phyloP scores from a whole-genome alignment of 2,888 invertebrate genomes.

The Entomobrya proxima region DNA sequence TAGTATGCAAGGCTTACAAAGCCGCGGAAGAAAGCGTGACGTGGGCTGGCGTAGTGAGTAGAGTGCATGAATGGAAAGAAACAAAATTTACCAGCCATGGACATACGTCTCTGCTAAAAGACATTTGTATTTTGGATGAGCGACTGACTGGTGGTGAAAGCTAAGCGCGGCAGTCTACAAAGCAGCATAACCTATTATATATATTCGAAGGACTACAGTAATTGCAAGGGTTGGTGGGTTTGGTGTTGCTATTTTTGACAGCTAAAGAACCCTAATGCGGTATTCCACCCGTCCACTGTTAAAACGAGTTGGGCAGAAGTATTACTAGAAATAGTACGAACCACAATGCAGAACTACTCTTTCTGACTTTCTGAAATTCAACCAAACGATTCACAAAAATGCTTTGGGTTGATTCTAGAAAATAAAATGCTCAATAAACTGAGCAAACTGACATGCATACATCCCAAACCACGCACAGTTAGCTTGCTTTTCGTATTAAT shows the following conservation, averaged over 20 bases:
- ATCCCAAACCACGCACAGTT: no score
- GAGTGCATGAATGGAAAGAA: not conserved
- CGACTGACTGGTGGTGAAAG: constrained; percentile 5
- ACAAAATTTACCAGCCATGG: not conserved
- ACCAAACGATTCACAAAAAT: no score
- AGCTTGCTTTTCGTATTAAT: no score
- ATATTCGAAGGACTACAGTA: no score
- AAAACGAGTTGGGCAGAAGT: not conserved
- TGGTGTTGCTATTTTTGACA: constrained; percentile 15
- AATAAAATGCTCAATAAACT: no score
- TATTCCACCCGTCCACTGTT: not conserved
- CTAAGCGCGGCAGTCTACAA: not conserved
- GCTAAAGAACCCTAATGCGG: constrained; percentile 3
- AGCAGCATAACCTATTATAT: no score
- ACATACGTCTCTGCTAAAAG: not conserved
- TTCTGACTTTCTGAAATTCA: no score
- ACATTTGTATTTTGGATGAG: not conserved
- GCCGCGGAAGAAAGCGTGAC: not conserved
- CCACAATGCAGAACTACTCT: no score
- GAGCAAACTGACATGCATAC: no score
- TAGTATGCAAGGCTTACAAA: not conserved
- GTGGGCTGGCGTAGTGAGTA: no score
- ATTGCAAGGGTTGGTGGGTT: constrained; percentile 8
- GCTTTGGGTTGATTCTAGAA: no score
- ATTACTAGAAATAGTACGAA: no score